phyloP scores from a whole-genome alignment of 2,888 invertebrate species.

The Catocala sponsa region DNA sequence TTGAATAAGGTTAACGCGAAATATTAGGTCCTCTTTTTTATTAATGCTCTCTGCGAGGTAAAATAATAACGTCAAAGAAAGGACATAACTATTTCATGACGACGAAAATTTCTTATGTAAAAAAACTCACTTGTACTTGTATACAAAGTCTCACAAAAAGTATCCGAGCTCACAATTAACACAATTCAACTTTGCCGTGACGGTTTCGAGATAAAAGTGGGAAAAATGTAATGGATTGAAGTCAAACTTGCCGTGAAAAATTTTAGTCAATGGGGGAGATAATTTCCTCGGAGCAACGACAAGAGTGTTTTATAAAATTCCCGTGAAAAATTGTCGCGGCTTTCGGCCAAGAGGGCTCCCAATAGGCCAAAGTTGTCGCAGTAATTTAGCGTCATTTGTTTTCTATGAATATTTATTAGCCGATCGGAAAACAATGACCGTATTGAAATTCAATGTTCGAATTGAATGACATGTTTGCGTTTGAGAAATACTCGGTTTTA shows the following conservation, averaged over 20 bases:
- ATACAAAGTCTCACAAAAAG: slow-evolving; percentile 68
- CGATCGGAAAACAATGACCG: slow-evolving; percentile 75
- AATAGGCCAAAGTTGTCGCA: slow-evolving; percentile 65
- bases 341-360: slow-evolving; percentile 59
- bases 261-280: slow-evolving; percentile 85
- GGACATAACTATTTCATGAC: too few species aligned
- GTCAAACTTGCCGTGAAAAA: slow-evolving; percentile 86
- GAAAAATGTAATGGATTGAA: slow-evolving; percentile 83
- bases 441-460: slow-evolving; percentile 67
- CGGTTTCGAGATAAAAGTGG: slow-evolving; percentile 79
- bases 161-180: slow-evolving; percentile 78
- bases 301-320: slow-evolving; percentile 79
- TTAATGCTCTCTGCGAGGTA: too few species aligned
- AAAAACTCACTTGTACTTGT: slow-evolving; percentile 58
- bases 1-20: too few species aligned
- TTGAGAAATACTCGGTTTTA: slow-evolving; percentile 49
- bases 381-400: slow-evolving; percentile 79
- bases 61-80: too few species aligned
- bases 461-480: slow-evolving; percentile 64
- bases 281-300: slow-evolving; percentile 76
- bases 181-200: slow-evolving; percentile 77
- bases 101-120: slow-evolving; percentile 46
- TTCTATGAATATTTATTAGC: slow-evolving; percentile 82
- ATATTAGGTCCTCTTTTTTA: too few species aligned
- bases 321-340: slow-evolving; percentile 74